phyloP scores from a whole-genome alignment of 2,888 invertebrate genomes.

The Ophonus ardosiacus region DNA sequence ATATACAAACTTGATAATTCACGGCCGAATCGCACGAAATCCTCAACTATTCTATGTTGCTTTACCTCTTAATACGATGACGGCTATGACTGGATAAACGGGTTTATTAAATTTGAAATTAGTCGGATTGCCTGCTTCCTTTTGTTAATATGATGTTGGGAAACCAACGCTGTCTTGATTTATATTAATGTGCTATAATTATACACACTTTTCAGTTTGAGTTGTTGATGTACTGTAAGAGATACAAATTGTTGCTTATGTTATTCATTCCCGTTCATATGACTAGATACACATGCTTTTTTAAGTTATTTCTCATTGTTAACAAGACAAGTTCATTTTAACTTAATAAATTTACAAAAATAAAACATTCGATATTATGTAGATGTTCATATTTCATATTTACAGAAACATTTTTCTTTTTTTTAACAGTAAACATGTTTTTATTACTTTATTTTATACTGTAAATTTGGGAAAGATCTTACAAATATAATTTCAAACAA shows the following conservation, averaged over 20 bases:
- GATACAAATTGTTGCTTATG: conserved; percentile 45
- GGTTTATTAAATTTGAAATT: conserved; percentile 41
- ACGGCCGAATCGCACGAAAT: conserved; percentile 28
- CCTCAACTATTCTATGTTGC: conserved; percentile 3
- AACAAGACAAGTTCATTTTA: background rate
- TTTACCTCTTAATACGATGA: conserved; percentile 37
- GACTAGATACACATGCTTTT: background rate
- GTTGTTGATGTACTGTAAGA: conserved; percentile 45
- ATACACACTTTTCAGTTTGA: conserved; percentile 48
- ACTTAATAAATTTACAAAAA: background rate
- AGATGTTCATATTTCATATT: too few species aligned
- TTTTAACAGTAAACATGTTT: too few species aligned
- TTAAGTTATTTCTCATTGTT: background rate
- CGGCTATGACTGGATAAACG: conserved; percentile 32
- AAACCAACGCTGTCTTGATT: conserved; percentile 51
- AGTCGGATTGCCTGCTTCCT: conserved; percentile 35
- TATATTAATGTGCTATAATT: conserved; percentile 51
- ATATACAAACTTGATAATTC: conserved; percentile 7
- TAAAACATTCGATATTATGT: too few species aligned
- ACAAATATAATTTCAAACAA: too few species aligned
- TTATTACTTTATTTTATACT: too few species aligned
- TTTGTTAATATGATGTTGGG: conserved; percentile 49
- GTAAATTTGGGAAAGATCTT: too few species aligned
- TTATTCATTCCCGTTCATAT: conserved; percentile 16
- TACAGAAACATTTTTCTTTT: too few species aligned